Conservation (phyloP, 37 sponge, comb jelly and placozoan genomes). For the Spongilla lacustris region DNA sequence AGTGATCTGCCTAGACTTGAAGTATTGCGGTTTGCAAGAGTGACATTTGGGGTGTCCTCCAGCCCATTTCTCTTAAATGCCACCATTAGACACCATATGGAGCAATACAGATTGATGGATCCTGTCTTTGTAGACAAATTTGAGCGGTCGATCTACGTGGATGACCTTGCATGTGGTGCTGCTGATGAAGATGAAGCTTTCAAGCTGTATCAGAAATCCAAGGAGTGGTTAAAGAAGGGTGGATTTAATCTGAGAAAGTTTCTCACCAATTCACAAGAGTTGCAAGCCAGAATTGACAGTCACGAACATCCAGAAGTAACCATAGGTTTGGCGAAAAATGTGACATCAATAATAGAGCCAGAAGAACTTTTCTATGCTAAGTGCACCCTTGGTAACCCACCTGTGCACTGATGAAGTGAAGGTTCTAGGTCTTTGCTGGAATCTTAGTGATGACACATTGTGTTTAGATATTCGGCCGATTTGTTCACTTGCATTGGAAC, state of each 20-base stretch:
- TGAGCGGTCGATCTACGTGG: constrained; percentile 30
- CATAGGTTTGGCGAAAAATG: not conserved
- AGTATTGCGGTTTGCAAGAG: constrained; percentile 13
- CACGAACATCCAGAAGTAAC: not conserved
- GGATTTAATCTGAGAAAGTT: constrained; percentile 40
- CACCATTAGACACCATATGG: constrained; percentile 22
- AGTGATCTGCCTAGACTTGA: not conserved
- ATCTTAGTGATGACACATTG: not conserved
- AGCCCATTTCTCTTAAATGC: constrained; percentile 27
- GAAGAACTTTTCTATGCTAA: not conserved
- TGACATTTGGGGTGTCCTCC: constrained; percentile 18
- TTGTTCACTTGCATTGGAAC: not conserved
- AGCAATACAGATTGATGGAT: constrained; percentile 9
- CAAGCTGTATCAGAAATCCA: not conserved
- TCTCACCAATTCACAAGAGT: not conserved
- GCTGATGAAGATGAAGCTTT: constrained; percentile 18
- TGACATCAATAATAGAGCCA: too few species aligned
- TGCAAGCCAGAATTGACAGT: not conserved
- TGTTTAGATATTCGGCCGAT: not conserved
- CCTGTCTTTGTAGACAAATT: not conserved
- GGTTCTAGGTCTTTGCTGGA: not conserved
- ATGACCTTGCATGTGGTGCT: constrained; percentile 25
- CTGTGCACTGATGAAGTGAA: not conserved
- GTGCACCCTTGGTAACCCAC: not conserved
- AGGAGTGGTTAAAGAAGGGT: not conserved